Percentiles rank a stretch among this genome's conserved stretches.
These are phyloP conservation scores for Pseudomyrmex sp. DNA, from an alignment of 1,140 invertebrate species.

Conservation along the genomic window DNA sequence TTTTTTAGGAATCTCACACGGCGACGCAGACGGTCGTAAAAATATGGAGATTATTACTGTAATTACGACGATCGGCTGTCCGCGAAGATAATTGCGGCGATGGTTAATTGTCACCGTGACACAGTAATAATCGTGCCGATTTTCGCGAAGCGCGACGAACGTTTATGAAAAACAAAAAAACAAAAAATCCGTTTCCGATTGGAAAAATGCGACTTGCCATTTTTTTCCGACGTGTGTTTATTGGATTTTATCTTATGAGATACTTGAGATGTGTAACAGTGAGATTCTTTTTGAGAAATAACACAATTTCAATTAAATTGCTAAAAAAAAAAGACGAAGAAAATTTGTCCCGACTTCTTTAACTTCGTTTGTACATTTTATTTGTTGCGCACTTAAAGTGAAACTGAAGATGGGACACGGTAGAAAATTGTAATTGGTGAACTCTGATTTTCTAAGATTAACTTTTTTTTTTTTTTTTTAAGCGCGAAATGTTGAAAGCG, in stretches of 20 bases:
- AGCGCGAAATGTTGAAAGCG: conserved; percentile 25
- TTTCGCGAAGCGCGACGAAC: conserved; percentile 9
- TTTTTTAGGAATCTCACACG: too few relatives aligned
- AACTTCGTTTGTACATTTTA: not conserved
- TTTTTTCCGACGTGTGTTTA: not conserved
- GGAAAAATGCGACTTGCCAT: too few relatives aligned
- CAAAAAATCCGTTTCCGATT: not conserved
- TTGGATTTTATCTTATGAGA: not conserved
- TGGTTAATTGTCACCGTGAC: conserved; percentile 34
- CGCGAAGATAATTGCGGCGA: conserved; percentile 30
- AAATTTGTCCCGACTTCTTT: not conserved
- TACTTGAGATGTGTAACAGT: not conserved
- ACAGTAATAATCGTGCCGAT: conserved; percentile 11
- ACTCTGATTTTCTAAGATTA: not conserved
- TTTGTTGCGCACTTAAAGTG: not conserved
- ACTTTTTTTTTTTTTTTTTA: not conserved
- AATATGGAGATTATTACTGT: conserved; percentile 27
- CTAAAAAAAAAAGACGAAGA: too few relatives aligned
- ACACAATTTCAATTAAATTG: not conserved
- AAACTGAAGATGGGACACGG: not conserved
- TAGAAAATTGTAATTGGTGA: conserved; percentile 18
- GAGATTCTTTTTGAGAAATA: not conserved
- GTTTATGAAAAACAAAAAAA: not conserved
- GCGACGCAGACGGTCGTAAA: not conserved
- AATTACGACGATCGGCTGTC: conserved; percentile 37